Percentiles rank a stretch among this genome's conserved stretches.
Evolutionary conservation across 37 sponge, comb jelly and placozoan genomes (phyloP).

Genomic region (Agelas oroides): DNA sequence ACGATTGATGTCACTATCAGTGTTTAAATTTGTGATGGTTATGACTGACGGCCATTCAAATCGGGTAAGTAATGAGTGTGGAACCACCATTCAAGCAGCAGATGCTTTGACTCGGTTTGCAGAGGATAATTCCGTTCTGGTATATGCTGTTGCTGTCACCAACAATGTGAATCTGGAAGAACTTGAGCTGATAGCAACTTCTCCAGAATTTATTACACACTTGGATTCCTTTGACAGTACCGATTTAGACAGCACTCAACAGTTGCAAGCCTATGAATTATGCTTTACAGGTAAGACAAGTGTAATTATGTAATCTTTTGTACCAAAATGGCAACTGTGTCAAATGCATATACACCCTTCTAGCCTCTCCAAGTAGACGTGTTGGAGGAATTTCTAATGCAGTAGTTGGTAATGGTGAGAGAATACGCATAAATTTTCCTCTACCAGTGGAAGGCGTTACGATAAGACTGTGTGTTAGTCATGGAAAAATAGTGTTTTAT

Average conservation of each 20-base stretch:
- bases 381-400: neutral
- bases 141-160: slow-evolving; percentile 21
- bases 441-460: slow-evolving; percentile 2
- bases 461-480: neutral
- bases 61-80: neutral
- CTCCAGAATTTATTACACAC: neutral
- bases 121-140: neutral
- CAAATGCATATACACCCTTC: too few species aligned
- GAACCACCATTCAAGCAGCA: neutral
- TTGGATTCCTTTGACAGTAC: neutral
- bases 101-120: neutral
- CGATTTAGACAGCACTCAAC: neutral
- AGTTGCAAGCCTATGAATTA: neutral
- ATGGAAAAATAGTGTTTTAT: neutral
- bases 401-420: neutral
- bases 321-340: too few species aligned
- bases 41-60: slow-evolving; percentile 32
- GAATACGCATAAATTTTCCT: neutral
- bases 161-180: neutral
- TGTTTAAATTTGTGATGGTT: neutral
- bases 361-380: neutral
- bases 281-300: slow-evolving; percentile 22
- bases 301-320: too few species aligned
- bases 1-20: neutral
- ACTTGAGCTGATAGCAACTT: slow-evolving; percentile 7